Evolutionary conservation across 2,113 vertebrate genomes (phyloP), one percentile per base, ranked within the genome.

Genomic region (Sebastes fasciatus): DNA sequence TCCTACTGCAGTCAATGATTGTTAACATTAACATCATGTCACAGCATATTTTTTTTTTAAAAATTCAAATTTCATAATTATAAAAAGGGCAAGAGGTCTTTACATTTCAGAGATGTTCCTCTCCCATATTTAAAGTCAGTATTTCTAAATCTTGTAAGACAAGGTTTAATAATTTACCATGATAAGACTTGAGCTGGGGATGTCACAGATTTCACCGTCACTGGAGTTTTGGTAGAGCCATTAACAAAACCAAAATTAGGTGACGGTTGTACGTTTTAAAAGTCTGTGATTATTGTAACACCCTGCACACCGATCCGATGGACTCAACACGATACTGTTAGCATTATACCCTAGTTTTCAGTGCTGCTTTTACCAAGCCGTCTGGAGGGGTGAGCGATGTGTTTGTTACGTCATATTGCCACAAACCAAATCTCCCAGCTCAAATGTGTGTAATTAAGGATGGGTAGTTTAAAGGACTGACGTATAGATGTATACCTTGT

Each of bases 401-500:
- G 8, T 79, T 34, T 52, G 9, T 87, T 78, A 2, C 23, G 43
- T 73, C 17, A 46, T 21, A 54, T 77, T 81, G 72, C 78, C 75
- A 79, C 74, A 62, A 87, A 88, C 86, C 82, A 81, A 90, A 89
- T 79, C 85, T 34, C 78, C 71, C 49, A 79, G 82, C 77, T 89
- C 74, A 67, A 79, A 52, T 85, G 63, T 82, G 51, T 90, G 86
- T 84, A 61, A 55, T 74, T 84, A 77, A 79, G 77, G 75, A 78
- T 87, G 77, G 79, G 67, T 85, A 90, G 58, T 82, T 51, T 89
- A 86, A 88, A 79, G 84, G 75, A 88, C 79, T 88, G 82, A 79
- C 68, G 55, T 90, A 89, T 91, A 90, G 90, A 95, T 95, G 88
- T 91, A 95, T 94, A 95, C 93, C 92, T 93, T 95, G 85, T 43